phyloP scores from a whole-genome alignment of 2,888 invertebrate genomes.

The Ceramica pisi region DNA sequence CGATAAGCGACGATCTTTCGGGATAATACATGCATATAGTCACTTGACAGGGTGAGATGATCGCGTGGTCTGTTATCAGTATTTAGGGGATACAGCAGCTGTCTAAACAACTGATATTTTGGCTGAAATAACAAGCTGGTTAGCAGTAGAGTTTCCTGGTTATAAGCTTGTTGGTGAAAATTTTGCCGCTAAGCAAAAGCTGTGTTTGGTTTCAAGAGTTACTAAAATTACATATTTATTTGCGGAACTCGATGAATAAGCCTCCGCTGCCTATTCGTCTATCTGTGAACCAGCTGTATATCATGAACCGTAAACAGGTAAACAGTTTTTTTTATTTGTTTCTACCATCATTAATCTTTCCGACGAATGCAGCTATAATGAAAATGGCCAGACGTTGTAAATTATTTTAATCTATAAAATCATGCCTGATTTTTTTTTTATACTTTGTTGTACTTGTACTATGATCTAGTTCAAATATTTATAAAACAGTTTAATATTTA shows the following conservation, averaged over 20 bases:
- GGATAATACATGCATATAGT: slow-evolving; percentile 59
- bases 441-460: background rate
- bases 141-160: background rate
- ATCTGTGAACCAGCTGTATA: background rate
- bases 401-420: too few species aligned
- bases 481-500: background rate
- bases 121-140: background rate
- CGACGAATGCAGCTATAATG: background rate
- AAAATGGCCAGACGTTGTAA: background rate
- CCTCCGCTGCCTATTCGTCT: background rate
- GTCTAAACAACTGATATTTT: slow-evolving; percentile 43
- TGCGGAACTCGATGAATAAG: background rate
- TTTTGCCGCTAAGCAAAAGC: background rate
- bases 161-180: background rate
- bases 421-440: too few species aligned
- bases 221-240: background rate
- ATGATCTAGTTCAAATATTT: background rate
- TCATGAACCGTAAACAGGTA: too few species aligned
- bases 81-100: slow-evolving; percentile 39
- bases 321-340: background rate
- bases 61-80: slow-evolving; percentile 38
- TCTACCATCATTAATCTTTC: background rate
- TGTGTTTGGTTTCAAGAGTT: background rate
- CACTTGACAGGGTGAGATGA: slow-evolving; percentile 47
- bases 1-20: slow-evolving; percentile 48